These are phyloP conservation scores for Poecilia gillii DNA, from an alignment of 2,797 vertebrate species.

Conservation along the genomic window DNA sequence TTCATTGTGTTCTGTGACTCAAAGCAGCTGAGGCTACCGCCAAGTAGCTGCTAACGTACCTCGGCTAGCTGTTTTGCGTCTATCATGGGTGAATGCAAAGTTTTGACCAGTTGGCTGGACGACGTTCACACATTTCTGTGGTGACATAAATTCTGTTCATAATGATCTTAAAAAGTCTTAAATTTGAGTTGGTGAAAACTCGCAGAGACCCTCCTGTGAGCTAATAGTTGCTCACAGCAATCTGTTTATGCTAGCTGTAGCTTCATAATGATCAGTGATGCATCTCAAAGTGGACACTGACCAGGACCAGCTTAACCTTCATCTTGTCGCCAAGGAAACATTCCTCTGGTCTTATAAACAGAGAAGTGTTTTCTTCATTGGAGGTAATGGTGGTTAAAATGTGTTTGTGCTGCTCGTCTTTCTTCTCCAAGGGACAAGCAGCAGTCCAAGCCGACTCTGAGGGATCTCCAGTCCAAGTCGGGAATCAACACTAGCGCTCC, in stretches of 20 bases:
- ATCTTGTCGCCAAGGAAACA: neutral
- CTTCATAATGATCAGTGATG: neutral
- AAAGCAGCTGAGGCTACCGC: too few relatives aligned
- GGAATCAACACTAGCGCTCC: constrained; percentile 58
- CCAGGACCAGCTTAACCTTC: neutral
- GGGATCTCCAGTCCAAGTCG: constrained; percentile 92
- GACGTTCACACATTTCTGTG: too few relatives aligned
- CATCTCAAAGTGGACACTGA: neutral
- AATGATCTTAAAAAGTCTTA: too few relatives aligned
- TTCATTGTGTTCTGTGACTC: too few relatives aligned
- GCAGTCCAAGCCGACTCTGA: constrained; percentile 89
- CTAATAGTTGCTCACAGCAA: neutral
- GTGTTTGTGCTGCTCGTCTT: neutral
- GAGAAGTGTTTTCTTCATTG: neutral
- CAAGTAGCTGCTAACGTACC: too few relatives aligned
- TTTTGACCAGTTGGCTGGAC: too few relatives aligned
- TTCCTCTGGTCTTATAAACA: neutral
- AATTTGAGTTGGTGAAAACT: too few relatives aligned
- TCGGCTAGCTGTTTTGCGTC: too few relatives aligned
- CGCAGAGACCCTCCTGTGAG: neutral
- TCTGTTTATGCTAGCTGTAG: neutral
- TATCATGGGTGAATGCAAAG: too few relatives aligned
- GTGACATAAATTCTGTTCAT: too few relatives aligned
- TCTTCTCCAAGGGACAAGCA: constrained; percentile 89
- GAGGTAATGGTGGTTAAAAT: neutral